phyloP scores from a whole-genome alignment of 2,888 invertebrate species.

The Cheilosia scutellata region DNA sequence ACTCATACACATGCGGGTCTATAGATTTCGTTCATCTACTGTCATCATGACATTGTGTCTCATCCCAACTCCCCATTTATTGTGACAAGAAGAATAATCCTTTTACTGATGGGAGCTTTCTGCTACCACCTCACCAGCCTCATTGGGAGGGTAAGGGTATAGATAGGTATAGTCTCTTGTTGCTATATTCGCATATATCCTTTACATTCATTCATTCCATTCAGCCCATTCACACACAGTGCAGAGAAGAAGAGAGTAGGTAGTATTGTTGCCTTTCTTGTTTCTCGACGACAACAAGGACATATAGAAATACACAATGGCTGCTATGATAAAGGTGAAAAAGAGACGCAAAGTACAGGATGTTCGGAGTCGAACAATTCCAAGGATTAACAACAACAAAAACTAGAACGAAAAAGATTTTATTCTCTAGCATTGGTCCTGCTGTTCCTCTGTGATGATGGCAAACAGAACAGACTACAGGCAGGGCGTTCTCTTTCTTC shows the following conservation, averaged over 20 bases:
- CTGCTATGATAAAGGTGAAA: slow-evolving; percentile 62
- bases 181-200: slow-evolving; percentile 68
- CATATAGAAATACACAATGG: slow-evolving; percentile 51
- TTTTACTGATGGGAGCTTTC: slow-evolving; percentile 59
- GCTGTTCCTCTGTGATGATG: slow-evolving; percentile 11
- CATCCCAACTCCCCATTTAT: neutral
- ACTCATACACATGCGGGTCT: slow-evolving; percentile 58
- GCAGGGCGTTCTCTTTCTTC: slow-evolving; percentile 50
- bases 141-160: neutral
- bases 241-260: slow-evolving; percentile 42
- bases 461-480: neutral
- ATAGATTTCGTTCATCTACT: slow-evolving; percentile 60
- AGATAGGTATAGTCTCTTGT: neutral
- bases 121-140: slow-evolving; percentile 28
- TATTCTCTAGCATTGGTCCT: slow-evolving; percentile 61
- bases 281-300: slow-evolving; percentile 69
- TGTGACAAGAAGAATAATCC: slow-evolving; percentile 64
- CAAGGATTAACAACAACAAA: slow-evolving; percentile 72
- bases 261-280: slow-evolving; percentile 40
- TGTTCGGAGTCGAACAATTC: slow-evolving; percentile 62
- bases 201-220: slow-evolving; percentile 64
- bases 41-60: slow-evolving; percentile 50
- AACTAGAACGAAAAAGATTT: slow-evolving; percentile 73
- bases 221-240: slow-evolving; percentile 41
- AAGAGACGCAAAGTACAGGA: slow-evolving; percentile 67